Evolutionary conservation across 2,797 vertebrate genomes (phyloP), one percentile per base, ranked within the genome.

Genomic region (Alectoris magna): DNA sequence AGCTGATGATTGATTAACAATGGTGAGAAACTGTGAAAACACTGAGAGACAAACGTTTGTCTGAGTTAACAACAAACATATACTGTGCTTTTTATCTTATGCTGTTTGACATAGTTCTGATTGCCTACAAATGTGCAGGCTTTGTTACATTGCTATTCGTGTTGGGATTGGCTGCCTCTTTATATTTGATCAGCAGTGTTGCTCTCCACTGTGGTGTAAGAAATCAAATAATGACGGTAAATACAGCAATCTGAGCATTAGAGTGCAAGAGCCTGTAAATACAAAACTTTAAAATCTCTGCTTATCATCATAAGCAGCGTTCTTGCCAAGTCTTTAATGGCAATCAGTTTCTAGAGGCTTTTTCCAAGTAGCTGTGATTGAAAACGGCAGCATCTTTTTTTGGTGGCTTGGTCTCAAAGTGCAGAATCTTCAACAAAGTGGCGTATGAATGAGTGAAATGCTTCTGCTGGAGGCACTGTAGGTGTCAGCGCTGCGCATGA

Each of bases 71-170:
- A 91, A 78, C 55, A 95, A 83, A 43, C 22, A 14, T 19, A 87
- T 22, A 24, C n/a, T 14, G 63, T 70, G 85, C 85, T 76, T 92
- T 95, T 96, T 84, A 68, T 73, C 77, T 73, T 67, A 26, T 0
- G 9, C 69, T 44, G 31, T 84, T 60, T 72, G 72, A 70, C 88
- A 67, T 91, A 62, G 80, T 86, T 94, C 92, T 90, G 91, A 96
- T 95, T 95, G 92, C 73, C 92, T 92, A 75, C 90, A 95, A 96
- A 93, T 93, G 89, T 86, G 53, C 79, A 29, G 67, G 60, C 64
- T 94, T 95, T 68, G 31, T 91, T 94, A 53, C 81, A 38, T 92
- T 87, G 92, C 92, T 70, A 1, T 73, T 82, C 91, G 77, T 6
- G 4, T 86, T 90, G 72, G 84, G 77, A 84, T 90, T 88, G 88